A percentile compares a stretch with the other conserved stretches of the same genome.
Evolutionary conservation across 2,797 vertebrate species (phyloP).

Genomic region (Lemur catta): DNA sequence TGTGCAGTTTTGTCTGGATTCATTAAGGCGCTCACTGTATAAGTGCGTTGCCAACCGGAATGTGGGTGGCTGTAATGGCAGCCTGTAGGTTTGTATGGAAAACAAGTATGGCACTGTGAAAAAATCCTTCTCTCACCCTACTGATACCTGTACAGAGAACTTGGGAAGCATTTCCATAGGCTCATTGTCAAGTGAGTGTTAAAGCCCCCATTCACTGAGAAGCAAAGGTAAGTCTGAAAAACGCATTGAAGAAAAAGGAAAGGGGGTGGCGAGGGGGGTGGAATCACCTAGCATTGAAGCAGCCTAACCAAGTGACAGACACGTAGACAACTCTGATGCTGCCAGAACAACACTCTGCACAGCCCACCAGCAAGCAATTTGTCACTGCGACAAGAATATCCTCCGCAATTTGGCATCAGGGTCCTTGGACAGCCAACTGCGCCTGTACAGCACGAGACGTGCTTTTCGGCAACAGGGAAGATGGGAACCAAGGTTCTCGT

Average conservation of each 20-base stretch:
- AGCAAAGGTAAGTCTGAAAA: conserved; percentile 82
- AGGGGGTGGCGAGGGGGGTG: conserved; percentile 58
- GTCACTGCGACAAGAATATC: conserved; percentile 86
- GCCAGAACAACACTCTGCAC: conserved; percentile 84
- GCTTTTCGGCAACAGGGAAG: conserved; percentile 73
- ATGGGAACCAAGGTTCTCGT: conserved; percentile 78
- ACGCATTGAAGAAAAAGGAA: conserved; percentile 59
- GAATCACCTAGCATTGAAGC: conserved; percentile 82
- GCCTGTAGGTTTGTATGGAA: conserved; percentile 88
- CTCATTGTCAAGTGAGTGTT: conserved; percentile 73
- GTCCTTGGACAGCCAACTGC: conserved; percentile 83
- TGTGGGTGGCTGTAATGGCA: conserved; percentile 88
- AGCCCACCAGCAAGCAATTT: conserved; percentile 84
- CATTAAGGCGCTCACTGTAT: conserved; percentile 83
- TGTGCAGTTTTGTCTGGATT: conserved; percentile 81
- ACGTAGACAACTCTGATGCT: conserved; percentile 84
- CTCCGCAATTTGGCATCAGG: conserved; percentile 84
- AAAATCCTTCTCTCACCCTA: conserved; percentile 81
- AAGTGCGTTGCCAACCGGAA: conserved; percentile 83
- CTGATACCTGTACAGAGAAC: conserved; percentile 82
- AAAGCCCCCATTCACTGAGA: conserved; percentile 76
- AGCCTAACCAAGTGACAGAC: conserved; percentile 86
- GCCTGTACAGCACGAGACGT: conserved; percentile 76
- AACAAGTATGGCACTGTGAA: conserved; percentile 88
- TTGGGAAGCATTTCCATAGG: conserved; percentile 77